Base-by-base conservation (phyloP, 2,797 vertebrate species). In the Sparus aurata region DNA sequence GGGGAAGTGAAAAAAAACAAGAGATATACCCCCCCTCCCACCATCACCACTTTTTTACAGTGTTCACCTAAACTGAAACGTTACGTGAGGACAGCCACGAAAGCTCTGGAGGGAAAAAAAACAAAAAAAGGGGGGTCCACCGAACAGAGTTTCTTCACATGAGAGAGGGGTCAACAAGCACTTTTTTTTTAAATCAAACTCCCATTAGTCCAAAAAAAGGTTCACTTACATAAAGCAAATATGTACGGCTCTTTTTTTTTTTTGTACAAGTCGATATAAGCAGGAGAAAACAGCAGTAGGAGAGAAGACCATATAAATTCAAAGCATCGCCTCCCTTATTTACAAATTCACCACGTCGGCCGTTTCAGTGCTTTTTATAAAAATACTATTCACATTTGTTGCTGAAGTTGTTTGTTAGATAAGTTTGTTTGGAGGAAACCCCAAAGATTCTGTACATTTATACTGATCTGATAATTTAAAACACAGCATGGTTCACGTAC, bases 301-400 rank as follows among this genome's bases (percentile, higher is more conserved):
- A 87, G 81, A 90, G 75, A 89, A 83, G 92, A 95, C 95, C 94
- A 94, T 92, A 85, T 54, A 90, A 93, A 94, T 88, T 80, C 86
- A 92, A 93, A 91, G 84, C 87, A 73, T 83, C 41, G 93, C 92
- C 93, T 94, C 94, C 34, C 94, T 15, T 98, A 98, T 99, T 95
- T 98, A 99, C 97, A 99, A 96, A 96, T 93, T 94, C 93, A 93
- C 94, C 86, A 94, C 91, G 92, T 94, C 92, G 94, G 90, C 95
- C 94, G 92, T 95, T 96, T 96, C 94, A 96, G 95, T 94, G 95
- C 96, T 96, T 34, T 34, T 96, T 99, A 99, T 96, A 99, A 99
- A 99, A 99, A 99, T 99, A 99, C 95, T 98, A 97, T 99, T 99
- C 97, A 98, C 98, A 98, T 98, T 97, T 96, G 95, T 96, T 94